Base-by-base conservation (phyloP, 2,797 vertebrate genomes). In the Arremon aurantiirostris region DNA sequence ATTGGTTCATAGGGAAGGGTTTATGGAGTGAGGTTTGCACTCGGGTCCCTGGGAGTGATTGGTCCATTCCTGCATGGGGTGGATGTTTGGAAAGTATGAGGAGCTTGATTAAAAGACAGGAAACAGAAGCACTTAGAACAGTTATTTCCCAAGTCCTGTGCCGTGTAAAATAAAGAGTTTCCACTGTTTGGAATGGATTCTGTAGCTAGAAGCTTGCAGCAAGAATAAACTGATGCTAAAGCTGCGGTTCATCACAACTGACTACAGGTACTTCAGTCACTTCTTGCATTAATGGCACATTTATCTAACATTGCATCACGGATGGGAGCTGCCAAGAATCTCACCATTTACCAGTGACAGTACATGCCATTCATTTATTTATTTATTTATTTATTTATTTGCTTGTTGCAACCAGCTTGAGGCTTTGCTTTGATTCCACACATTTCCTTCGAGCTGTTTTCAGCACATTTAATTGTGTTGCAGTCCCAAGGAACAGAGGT, bases 281-380 rank as follows among this genome's bases (percentile, higher is more conserved):
- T 63, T 64, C 53, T 55, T 73, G 10, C 20, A 23, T 69, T 78
- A 47, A 32, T n/a, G 61, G 8, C 7, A 32, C 23, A 2, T 30
- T 10, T 28, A 26, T 35, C 9, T 52, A 34, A 57, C 2, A 1
- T 21, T 69, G 11, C 2, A 1, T 66, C 47, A 63, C 1, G 2
- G 42, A 13, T 8, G 63, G 83, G 61, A 75, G 46, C 55, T 82
- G 55, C 46, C 44, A 28, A 49, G 79, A 81, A 27, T 55, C 16
- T 64, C 21, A 12, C n/a, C 34, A 32, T 85, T 90, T 68, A 39
- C 49, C 59, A 42, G 11, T 78, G 23, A 22, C 35, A 50, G 10
- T 26, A 32, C 17, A 2, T 71, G 46, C 30, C 18, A 27, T 42
- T 60, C 55, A 30, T 53, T 75, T 68, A 9, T 14, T 42, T 42